A percentile compares a stretch with the other conserved stretches of the same genome.
Evolutionary conservation across 2,113 vertebrate genomes (phyloP).

Genomic region (Tragelaphus scriptus): DNA sequence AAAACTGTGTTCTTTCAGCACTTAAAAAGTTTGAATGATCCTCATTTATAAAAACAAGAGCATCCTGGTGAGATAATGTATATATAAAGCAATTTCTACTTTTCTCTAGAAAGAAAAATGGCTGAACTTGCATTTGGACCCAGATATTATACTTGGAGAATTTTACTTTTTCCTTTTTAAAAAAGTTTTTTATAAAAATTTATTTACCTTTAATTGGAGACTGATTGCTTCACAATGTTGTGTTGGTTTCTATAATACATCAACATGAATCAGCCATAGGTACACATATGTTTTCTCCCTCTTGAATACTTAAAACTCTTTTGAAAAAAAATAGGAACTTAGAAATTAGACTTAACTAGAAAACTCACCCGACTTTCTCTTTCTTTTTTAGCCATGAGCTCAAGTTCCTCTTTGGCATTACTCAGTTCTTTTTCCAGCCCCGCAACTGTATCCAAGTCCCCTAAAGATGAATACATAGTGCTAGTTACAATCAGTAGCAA

Average conservation of each 20-base stretch:
- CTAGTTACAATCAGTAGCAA: not conserved
- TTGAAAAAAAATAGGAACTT: not conserved
- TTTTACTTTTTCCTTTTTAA: not conserved
- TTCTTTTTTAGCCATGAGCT: slow-evolving; percentile 85
- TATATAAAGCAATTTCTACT: not conserved
- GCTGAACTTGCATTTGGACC: not conserved
- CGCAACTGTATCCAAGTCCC: slow-evolving; percentile 38
- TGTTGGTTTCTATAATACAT: not conserved
- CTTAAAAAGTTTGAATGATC: not conserved
- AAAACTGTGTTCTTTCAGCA: not conserved
- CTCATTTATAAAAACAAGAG: not conserved
- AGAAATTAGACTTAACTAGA: not conserved
- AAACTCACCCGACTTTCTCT: slow-evolving; percentile 85
- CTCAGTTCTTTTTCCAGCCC: slow-evolving; percentile 82
- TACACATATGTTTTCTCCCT: not conserved
- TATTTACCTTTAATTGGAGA: not conserved
- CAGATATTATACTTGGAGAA: not conserved
- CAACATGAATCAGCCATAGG: not conserved
- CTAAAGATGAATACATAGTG: slow-evolving; percentile 60
- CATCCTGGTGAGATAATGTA: not conserved
- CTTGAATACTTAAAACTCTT: not conserved
- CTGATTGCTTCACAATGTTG: not conserved
- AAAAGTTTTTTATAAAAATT: not conserved
- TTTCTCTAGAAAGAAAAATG: slow-evolving; percentile 9
- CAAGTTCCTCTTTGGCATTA: slow-evolving; percentile 86